Evolutionary conservation across 2,113 vertebrate species (phyloP), one percentile per base, ranked within the genome.

Genomic region (Lepus europaeus): DNA sequence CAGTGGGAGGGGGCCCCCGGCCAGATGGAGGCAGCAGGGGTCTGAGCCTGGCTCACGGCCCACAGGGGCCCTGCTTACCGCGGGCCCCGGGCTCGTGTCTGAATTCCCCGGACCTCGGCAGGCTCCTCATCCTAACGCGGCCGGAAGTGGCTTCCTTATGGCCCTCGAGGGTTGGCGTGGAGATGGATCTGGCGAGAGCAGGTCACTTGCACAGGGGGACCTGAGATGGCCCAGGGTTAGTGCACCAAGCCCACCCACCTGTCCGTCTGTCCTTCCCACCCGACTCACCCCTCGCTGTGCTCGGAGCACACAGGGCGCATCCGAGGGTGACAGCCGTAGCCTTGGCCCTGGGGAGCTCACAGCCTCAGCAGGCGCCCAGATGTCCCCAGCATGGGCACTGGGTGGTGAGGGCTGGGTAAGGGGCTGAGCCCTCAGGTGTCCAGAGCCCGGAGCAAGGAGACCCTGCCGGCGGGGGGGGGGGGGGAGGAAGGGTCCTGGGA

Each of bases 261-360:
- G 0, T 11, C 56, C 27, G 3, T 22, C 10, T 8, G 22, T 5
- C 61, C 64, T 0, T 7, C 20, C 4, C 8, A 22, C 59, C 13
- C 33, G 23, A 7, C 33, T 22, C 16, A 22, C 39, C 20, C 27
- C 45, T 45, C 45, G 45, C 45, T 45, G 39, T 45, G 39, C 39
- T 45, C 39, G 45, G 45, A 45, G 6, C 45, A 45, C 45, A 45
- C 45, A 45, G 45, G 45, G 45, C 45, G 45, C 45, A 45, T 45
- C 45, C 7, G 45, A 45, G 45, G 45, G 45, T 45, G 45, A 45
- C 45, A 7, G 45, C 45, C 45, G 1, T 45, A 23, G 11, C 36
- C 69, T 19, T 53, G 36, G 27, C 31, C 27, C 53, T 11, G 0
- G 14, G 14, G 74, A 33, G 70, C n/a, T 74, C 82, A 22, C 4